Evolutionary conservation across 2,888 invertebrate species (phyloP).

Genomic region (Conus canariensis): DNA sequence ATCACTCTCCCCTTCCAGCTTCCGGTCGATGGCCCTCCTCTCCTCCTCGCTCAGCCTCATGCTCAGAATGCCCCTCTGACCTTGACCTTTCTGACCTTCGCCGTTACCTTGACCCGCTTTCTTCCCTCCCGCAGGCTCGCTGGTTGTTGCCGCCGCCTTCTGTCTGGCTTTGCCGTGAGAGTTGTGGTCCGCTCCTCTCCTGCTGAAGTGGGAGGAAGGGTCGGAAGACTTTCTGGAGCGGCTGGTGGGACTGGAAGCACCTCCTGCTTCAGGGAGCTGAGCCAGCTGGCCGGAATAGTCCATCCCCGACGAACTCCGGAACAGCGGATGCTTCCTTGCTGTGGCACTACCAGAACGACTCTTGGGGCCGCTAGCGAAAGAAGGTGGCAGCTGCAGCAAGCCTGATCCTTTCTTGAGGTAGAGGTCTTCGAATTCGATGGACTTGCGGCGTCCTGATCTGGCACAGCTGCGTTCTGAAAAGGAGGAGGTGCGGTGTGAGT

Average conservation of each 20-base stretch:
- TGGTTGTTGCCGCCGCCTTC: background rate
- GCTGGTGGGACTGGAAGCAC: background rate
- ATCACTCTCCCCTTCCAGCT: background rate
- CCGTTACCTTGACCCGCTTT: background rate
- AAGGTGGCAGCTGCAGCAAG: background rate
- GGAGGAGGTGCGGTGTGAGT: no score
- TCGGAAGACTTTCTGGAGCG: background rate
- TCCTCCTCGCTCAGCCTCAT: slow-evolving; percentile 35
- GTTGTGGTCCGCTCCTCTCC: background rate
- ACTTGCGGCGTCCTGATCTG: slow-evolving; percentile 33
- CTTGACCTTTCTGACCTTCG: slow-evolving; percentile 4
- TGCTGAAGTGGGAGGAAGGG: slow-evolving; percentile 9
- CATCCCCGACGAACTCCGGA: background rate
- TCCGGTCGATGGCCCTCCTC: slow-evolving; percentile 16
- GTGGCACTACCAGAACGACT: background rate
- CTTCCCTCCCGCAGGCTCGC: background rate
- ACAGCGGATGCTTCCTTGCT: background rate
- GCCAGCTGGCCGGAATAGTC: background rate
- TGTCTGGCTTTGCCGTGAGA: background rate
- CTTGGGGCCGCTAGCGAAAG: background rate
- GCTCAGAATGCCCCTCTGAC: slow-evolving; percentile 5
- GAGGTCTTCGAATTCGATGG: slow-evolving; percentile 43
- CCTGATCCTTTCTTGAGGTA: slow-evolving; percentile 12
- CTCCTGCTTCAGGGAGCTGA: background rate
- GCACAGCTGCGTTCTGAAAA: slow-evolving; percentile 14